Evolutionary conservation across 2,797 vertebrate genomes (phyloP).

Genomic region (Spheniscus humboldti): DNA sequence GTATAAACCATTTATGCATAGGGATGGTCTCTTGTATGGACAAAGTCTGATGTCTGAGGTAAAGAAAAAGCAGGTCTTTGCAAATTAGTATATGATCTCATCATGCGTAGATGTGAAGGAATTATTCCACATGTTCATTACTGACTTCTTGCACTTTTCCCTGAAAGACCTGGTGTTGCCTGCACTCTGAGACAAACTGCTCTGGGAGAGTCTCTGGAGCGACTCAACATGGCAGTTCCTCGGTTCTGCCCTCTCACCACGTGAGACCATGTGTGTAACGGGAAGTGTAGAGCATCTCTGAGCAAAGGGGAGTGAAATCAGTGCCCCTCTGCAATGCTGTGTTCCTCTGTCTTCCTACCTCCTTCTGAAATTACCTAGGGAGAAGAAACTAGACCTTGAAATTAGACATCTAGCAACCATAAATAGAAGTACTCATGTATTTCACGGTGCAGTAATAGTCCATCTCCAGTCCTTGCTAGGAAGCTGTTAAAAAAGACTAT

Average conservation of each 20-base stretch:
- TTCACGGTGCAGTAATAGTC: neutral
- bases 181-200: neutral
- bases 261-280: neutral
- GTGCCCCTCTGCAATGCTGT: neutral
- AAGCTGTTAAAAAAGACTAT: neutral
- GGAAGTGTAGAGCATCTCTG: neutral
- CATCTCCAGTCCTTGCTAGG: neutral
- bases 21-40: neutral
- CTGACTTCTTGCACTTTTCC: neutral
- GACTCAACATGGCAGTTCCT: neutral
- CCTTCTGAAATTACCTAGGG: neutral
- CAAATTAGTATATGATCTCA: neutral
- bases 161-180: neutral
- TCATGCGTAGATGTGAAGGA: neutral
- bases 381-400: neutral
- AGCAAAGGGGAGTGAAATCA: neutral
- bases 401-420: neutral
- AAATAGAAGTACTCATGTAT: neutral
- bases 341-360: neutral
- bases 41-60: neutral
- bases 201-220: neutral
- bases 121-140: neutral
- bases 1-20: neutral
- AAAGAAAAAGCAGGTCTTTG: neutral
- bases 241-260: neutral